These are phyloP conservation scores for Acanthopleura granulata DNA, from an alignment of 2,888 invertebrate genomes.

Conservation along the genomic window DNA sequence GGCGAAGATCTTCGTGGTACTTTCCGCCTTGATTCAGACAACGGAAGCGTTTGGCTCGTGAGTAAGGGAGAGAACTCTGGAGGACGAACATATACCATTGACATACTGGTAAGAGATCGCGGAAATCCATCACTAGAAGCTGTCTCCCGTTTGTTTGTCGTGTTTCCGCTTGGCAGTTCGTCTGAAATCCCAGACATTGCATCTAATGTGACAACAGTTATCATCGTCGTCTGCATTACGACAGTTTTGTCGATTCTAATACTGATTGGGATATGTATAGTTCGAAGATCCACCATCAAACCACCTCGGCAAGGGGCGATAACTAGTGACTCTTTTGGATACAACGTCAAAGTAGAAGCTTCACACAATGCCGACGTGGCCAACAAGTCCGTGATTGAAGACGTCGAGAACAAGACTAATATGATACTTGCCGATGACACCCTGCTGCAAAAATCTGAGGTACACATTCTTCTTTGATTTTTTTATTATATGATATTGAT, in stretches of 20 bases:
- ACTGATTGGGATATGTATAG: slow-evolving; percentile 31
- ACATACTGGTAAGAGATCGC: slow-evolving; percentile 21
- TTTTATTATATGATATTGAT: too few species aligned
- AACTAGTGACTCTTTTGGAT: too few species aligned
- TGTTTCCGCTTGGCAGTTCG: neutral
- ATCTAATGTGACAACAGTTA: slow-evolving; percentile 31
- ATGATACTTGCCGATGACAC: too few species aligned
- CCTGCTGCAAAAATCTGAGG: too few species aligned
- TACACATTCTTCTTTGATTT: too few species aligned
- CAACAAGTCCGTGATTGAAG: too few species aligned
- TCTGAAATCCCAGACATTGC: neutral
- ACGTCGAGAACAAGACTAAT: too few species aligned
- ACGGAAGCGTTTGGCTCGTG: neutral
- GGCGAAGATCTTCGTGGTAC: neutral
- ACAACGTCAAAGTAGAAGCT: too few species aligned
- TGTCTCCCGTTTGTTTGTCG: neutral
- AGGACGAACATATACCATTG: neutral
- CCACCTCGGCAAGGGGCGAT: neutral
- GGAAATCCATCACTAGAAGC: neutral
- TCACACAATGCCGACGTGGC: too few species aligned
- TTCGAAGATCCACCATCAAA: neutral
- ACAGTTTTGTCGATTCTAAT: slow-evolving; percentile 40
- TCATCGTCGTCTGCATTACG: slow-evolving; percentile 44
- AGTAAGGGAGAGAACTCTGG: neutral
- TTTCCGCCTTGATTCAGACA: neutral